These are phyloP conservation scores for Plotosus lineatus DNA, from an alignment of 2,113 vertebrate species.

Conservation along the genomic window DNA sequence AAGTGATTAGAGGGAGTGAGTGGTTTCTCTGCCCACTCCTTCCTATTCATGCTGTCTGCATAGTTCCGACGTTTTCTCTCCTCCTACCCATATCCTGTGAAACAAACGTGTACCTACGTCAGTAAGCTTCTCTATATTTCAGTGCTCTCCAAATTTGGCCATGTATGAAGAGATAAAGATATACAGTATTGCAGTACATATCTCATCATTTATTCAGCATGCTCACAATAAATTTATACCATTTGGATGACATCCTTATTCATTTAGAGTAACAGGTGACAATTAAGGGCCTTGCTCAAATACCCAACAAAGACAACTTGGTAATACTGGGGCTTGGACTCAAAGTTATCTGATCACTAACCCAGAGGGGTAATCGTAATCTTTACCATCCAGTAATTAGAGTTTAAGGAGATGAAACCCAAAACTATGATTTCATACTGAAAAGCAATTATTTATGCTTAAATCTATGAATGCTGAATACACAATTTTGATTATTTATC, in stretches of 20 bases:
- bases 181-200: background rate
- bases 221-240: no score
- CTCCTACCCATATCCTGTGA: constrained; percentile 51
- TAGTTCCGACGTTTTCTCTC: constrained; percentile 56
- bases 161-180: constrained; percentile 27
- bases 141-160: constrained; percentile 55
- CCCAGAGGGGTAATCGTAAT: background rate
- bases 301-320: no score
- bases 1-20: constrained; percentile 35
- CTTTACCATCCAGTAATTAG: background rate
- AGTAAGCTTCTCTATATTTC: constrained; percentile 14
- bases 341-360: background rate
- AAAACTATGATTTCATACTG: background rate
- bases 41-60: constrained; percentile 58
- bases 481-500: no score
- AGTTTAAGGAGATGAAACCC: background rate
- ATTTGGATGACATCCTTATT: no score
- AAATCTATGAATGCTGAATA: background rate
- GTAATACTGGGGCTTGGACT: no score
- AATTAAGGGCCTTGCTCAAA: no score
- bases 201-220: background rate
- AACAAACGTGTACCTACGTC: constrained; percentile 44
- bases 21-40: constrained; percentile 59
- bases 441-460: background rate
- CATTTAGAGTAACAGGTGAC: no score